phyloP scores from a whole-genome alignment of 2,113 vertebrate genomes.

The Charina bottae region DNA sequence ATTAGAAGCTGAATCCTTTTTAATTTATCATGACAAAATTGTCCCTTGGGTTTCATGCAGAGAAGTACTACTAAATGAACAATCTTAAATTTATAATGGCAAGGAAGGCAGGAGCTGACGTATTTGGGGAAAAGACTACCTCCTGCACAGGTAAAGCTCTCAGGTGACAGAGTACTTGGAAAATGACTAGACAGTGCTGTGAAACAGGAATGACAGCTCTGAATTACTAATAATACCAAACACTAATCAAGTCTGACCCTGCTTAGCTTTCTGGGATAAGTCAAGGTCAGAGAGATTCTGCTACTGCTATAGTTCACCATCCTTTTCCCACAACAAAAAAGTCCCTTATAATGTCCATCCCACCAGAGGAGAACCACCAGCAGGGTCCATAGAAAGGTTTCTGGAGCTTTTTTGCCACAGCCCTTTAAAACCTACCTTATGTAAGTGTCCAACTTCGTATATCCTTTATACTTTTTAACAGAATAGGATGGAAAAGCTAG shows the following conservation, averaged over 20 bases:
- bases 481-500: neutral
- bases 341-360: neutral
- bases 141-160: slow-evolving; percentile 13
- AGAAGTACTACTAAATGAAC: slow-evolving; percentile 45
- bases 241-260: neutral
- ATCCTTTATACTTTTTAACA: neutral
- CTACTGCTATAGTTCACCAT: neutral
- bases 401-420: neutral
- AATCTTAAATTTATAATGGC: slow-evolving; percentile 48
- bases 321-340: neutral
- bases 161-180: neutral
- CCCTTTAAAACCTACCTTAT: neutral
- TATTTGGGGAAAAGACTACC: slow-evolving; percentile 19
- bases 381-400: neutral
- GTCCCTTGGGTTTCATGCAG: slow-evolving; percentile 46
- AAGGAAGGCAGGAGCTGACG: neutral
- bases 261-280: neutral
- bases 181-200: neutral
- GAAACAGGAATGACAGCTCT: slow-evolving; percentile 9
- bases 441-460: neutral
- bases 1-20: slow-evolving; percentile 39
- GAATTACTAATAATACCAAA: neutral
- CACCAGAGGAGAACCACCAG: neutral
- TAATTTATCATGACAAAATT: slow-evolving; percentile 44
- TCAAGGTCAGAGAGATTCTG: neutral